These are phyloP conservation scores for Semnornis frantzii DNA, from an alignment of 2,113 vertebrate genomes.

Conservation along the genomic window DNA sequence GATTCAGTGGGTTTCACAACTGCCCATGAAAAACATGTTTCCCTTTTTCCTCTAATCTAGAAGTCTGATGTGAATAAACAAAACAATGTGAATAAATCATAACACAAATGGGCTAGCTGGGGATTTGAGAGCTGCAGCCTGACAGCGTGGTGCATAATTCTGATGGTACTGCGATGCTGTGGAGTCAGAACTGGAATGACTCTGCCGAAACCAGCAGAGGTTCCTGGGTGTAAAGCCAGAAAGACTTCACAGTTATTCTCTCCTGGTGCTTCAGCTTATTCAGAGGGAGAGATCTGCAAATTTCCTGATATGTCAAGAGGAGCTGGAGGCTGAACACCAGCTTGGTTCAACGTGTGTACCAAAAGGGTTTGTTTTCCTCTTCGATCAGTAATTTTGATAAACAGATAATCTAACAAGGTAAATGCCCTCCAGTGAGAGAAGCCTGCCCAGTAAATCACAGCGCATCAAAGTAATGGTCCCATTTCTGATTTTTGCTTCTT, in stretches of 20 bases:
- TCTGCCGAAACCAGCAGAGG: background rate
- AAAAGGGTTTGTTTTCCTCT: background rate
- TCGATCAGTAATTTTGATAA: background rate
- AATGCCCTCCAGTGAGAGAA: background rate
- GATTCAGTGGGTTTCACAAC: background rate
- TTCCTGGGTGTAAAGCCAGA: background rate
- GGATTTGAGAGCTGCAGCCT: constrained; percentile 9
- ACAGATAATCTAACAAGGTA: background rate
- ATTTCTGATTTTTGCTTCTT: background rate
- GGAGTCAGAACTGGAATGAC: background rate
- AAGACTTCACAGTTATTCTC: background rate
- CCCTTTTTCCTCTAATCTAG: background rate
- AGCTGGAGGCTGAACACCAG: background rate
- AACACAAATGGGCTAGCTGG: background rate
- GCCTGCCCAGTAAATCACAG: background rate
- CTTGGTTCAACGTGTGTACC: background rate
- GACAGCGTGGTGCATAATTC: background rate
- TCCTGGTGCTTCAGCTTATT: background rate
- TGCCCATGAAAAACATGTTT: background rate
- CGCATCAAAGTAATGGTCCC: background rate
- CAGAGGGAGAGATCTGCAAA: background rate
- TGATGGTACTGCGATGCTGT: background rate
- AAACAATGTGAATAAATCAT: constrained; percentile 16
- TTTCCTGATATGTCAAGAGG: background rate
- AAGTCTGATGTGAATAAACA: constrained; percentile 15